phyloP scores from a whole-genome alignment of 2,113 vertebrate species.

The Chaetodon auriga region DNA sequence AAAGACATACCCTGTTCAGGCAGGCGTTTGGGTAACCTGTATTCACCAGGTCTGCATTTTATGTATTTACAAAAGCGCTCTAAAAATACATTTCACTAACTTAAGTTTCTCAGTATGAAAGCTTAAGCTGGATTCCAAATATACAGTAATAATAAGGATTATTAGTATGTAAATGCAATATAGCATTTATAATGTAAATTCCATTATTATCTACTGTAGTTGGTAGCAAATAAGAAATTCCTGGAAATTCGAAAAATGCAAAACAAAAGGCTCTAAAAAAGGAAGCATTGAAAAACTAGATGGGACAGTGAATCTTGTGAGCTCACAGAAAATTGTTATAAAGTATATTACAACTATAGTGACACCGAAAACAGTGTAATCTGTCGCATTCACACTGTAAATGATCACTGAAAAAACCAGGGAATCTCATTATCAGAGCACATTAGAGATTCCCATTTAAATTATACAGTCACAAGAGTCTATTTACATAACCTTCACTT shows the following conservation, averaged over 20 bases:
- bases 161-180: neutral
- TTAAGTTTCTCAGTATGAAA: neutral
- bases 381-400: constrained; percentile 2
- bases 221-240: no score
- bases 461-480: constrained; percentile 31
- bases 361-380: neutral
- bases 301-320: neutral
- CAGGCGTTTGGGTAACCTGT: no score
- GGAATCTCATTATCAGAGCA: constrained; percentile 44
- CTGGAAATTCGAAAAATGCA: neutral
- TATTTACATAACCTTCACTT: constrained; percentile 56
- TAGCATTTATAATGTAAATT: neutral
- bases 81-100: no score
- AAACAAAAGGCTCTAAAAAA: neutral
- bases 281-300: neutral
- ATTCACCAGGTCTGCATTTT: no score
- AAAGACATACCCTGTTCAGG: no score
- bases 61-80: no score
- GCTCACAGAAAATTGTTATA: neutral
- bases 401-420: constrained; percentile 35
- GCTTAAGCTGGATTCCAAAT: neutral
- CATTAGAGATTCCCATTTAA: constrained; percentile 54
- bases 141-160: neutral
- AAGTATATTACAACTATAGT: neutral
- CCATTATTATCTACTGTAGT: neutral